Conservation (phyloP, 2,888 invertebrate genomes). For the Lamproptera curius region DNA sequence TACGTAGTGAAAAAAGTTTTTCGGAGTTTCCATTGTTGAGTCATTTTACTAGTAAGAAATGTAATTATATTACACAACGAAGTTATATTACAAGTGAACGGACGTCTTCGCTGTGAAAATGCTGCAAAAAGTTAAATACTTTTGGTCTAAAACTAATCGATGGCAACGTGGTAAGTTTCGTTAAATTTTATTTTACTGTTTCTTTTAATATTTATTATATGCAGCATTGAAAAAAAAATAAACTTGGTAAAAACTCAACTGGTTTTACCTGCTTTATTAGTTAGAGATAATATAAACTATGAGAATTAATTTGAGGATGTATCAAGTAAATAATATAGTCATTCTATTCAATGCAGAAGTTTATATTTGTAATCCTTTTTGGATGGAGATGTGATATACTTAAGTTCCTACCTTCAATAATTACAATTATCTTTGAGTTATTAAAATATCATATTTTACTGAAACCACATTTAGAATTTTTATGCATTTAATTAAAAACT, state of each 20-base stretch:
- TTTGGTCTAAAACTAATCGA: slow-evolving; percentile 64
- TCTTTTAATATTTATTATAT: no score
- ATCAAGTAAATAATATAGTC: no score
- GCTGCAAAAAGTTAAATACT: slow-evolving; percentile 41
- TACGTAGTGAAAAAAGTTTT: not conserved
- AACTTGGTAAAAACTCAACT: no score
- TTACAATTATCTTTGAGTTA: not conserved
- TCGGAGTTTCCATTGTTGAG: slow-evolving; percentile 8
- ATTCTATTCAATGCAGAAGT: not conserved
- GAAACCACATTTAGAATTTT: not conserved
- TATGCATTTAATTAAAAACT: not conserved
- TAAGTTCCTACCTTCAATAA: not conserved
- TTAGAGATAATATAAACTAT: no score
- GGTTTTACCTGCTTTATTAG: no score
- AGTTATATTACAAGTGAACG: slow-evolving; percentile 20
- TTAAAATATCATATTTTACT: not conserved
- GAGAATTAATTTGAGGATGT: no score
- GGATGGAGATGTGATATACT: not conserved
- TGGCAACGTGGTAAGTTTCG: slow-evolving; percentile 57
- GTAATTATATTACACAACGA: slow-evolving; percentile 6
- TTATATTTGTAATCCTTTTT: not conserved
- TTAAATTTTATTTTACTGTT: slow-evolving; percentile 5
- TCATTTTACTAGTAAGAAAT: slow-evolving; percentile 1
- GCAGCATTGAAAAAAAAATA: no score
- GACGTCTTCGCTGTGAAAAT: slow-evolving; percentile 24